Conservation (phyloP, 2,888 invertebrate genomes). For the Bruchidius siliquastri region DNA sequence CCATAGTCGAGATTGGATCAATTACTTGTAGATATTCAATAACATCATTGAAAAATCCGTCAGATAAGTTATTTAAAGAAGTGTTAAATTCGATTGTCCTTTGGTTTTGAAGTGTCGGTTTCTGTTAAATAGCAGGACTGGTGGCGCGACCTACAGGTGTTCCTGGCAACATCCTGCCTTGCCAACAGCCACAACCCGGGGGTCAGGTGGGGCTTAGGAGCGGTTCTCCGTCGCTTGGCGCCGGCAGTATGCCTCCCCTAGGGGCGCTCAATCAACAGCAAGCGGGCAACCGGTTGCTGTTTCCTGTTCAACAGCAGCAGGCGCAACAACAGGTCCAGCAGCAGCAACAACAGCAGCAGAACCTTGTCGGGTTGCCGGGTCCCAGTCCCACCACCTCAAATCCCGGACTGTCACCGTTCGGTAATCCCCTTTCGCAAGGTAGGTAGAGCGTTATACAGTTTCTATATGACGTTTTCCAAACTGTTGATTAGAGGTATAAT, state of each 20-base stretch:
- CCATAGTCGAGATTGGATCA: no score
- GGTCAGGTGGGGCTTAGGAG: conserved; percentile 55
- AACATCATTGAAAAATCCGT: no score
- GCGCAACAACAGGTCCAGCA: conserved; percentile 38
- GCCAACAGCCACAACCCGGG: conserved; percentile 22
- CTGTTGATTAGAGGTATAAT: neutral
- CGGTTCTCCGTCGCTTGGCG: conserved; percentile 62
- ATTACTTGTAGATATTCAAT: no score
- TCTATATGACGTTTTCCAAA: neutral
- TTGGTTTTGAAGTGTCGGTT: no score
- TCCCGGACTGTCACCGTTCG: conserved; percentile 68
- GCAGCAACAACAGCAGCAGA: conserved; percentile 51
- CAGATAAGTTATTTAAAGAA: no score
- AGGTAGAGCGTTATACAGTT: neutral
- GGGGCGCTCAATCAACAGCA: conserved; percentile 32
- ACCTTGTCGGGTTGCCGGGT: conserved; percentile 70
- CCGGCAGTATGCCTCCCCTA: conserved; percentile 22
- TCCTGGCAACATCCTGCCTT: conserved; percentile 25
- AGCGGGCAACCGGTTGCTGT: conserved; percentile 37
- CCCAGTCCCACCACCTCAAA: conserved; percentile 69
- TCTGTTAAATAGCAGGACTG: neutral
- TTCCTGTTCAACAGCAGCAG: conserved; percentile 40
- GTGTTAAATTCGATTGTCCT: no score
- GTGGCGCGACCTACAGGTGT: conserved; percentile 13
- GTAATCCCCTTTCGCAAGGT: conserved; percentile 52